Conservation (phyloP, 1,140 invertebrate species). For the Drosophila lowei region DNA sequence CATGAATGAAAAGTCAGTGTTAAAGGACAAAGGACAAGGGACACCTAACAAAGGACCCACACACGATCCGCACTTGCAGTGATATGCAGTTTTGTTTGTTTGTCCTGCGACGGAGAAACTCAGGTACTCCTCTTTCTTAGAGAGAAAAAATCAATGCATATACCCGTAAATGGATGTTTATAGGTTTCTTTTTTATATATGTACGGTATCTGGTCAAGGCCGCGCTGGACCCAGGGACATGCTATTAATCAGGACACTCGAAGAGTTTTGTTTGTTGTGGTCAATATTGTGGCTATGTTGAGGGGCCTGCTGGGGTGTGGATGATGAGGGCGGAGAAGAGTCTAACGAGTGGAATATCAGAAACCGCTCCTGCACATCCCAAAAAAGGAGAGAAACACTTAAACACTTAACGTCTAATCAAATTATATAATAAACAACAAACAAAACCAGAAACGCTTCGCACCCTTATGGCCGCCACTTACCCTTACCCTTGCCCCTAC, state of each 20-base stretch:
- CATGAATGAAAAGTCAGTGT: conserved; percentile 75
- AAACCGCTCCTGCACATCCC: conserved; percentile 6
- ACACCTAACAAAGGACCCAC: conserved; percentile 36
- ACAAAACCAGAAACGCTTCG: conserved; percentile 66
- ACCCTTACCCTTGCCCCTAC: conserved; percentile 57
- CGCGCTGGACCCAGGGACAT: conserved; percentile 14
- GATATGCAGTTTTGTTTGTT: conserved; percentile 65
- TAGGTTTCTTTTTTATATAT: conserved; percentile 46
- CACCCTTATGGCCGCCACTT: conserved; percentile 59
- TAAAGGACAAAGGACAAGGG: conserved; percentile 46
- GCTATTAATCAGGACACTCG: conserved; percentile 63
- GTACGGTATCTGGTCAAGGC: conserved; percentile 38
- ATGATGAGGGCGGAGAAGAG: conserved; percentile 6
- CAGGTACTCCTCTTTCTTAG: conserved; percentile 4
- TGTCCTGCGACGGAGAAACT: conserved; percentile 5
- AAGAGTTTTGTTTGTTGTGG: conserved; percentile 50
- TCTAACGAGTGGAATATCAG: conserved; percentile 4
- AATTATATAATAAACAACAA: conserved; percentile 64
- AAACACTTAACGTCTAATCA: conserved; percentile 67
- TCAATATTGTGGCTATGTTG: conserved; percentile 71
- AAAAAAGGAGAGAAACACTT: conserved; percentile 31
- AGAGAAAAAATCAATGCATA: conserved; percentile 11
- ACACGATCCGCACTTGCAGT: conserved; percentile 71
- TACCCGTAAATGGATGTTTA: conserved; percentile 34
- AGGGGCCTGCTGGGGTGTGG: conserved; percentile 28